Evolutionary conservation across 2,888 invertebrate species (phyloP).

Genomic region (Mythimna albipuncta): DNA sequence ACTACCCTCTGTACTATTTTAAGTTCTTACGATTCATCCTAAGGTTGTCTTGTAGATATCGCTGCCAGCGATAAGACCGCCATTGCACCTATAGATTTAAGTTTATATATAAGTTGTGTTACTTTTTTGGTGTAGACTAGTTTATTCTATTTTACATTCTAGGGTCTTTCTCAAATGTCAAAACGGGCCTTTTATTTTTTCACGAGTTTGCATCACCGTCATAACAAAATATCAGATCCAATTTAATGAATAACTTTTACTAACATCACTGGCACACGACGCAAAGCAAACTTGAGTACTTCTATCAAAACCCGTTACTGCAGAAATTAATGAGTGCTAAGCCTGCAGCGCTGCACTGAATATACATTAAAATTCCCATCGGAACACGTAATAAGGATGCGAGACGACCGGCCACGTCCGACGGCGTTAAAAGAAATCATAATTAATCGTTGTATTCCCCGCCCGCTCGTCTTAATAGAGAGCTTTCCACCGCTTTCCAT

Average conservation of each 20-base stretch:
- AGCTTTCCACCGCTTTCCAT: conserved; percentile 85
- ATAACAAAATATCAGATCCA: conserved; percentile 8
- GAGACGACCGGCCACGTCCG: conserved; percentile 73
- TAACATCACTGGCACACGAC: conserved; percentile 15
- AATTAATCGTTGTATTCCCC: conserved; percentile 87
- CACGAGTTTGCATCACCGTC: background rate
- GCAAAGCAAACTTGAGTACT: conserved; percentile 22
- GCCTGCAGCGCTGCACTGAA: conserved; percentile 44
- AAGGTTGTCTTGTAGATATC: too few relatives aligned
- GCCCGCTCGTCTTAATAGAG: conserved; percentile 87
- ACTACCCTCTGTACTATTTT: too few relatives aligned
- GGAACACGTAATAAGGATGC: conserved; percentile 73
- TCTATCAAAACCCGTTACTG: conserved; percentile 39
- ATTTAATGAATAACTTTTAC: conserved; percentile 14
- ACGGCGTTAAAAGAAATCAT: conserved; percentile 88
- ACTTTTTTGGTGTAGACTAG: too few relatives aligned
- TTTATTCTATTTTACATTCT: too few relatives aligned
- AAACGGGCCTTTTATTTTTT: too few relatives aligned
- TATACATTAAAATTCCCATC: conserved; percentile 63
- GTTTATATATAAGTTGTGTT: too few relatives aligned
- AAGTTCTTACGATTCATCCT: too few relatives aligned
- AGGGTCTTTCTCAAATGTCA: too few relatives aligned
- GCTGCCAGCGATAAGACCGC: too few relatives aligned
- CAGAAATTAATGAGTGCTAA: conserved; percentile 47
- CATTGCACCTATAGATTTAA: too few relatives aligned